Evolutionary conservation across 2,797 vertebrate genomes (phyloP), one percentile per base, ranked within the genome.

Genomic region (Clarias pachynema): DNA sequence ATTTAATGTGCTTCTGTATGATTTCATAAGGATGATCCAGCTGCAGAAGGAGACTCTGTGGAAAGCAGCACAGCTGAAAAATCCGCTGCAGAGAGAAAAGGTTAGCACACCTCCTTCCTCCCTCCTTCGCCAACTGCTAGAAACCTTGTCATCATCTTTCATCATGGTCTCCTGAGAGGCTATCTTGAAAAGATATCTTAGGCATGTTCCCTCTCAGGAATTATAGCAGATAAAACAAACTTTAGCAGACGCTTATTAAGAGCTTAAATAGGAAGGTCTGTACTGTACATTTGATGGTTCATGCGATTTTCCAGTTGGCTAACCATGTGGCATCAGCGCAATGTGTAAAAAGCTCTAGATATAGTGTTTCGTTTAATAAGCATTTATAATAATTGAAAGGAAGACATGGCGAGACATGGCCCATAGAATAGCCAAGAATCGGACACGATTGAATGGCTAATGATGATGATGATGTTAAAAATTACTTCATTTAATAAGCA

Each of bases 31-130:
- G 91, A 94, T 91, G 92, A 84, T 10, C 85, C 90, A 79, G 84
- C 44, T 88, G 85, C 68, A 5, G 91, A 93, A 85, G 96, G 95
- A 57, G 96, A 96, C 88, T 93, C 94, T 10, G 93, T 96, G 82
- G 97, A 96, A 95, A 97, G 95, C 93, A 95, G 94, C 90, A 94
- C 95, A 3, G 93, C 96, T 89, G 96, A 96, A 87, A 96, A 93
- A 84, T 95, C 96, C 90, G 95, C 91, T 86, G 69, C 86, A 72
- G 94, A 95, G 87, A 94, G 89, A 74, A 95, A 95, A 95, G 93
- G 95, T 96, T 89, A 92, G 92, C 82, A 78, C 57, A 87, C 82
- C 80, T 86, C n/a, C 34, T 34, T 34, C 3, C 34, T 34, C 34
- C 34, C 81, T 40, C 29, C 81, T 74, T 72, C 34, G 65, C 56